Base-by-base conservation (phyloP, 2,113 vertebrate species). In the Tachysurus fulvidraco region DNA sequence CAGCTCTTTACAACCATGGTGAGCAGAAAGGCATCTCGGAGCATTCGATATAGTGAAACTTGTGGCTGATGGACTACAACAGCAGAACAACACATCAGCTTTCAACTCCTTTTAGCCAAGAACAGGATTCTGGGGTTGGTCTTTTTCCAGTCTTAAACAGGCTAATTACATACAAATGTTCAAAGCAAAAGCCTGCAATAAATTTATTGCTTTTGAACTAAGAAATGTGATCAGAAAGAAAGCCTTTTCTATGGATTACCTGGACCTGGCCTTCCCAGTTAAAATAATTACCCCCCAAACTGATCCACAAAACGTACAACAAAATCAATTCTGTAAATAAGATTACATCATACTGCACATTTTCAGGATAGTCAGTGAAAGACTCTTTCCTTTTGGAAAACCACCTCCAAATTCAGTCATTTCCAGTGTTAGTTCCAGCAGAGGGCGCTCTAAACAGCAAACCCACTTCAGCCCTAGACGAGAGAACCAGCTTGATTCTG, bases 401-500 rank as follows among this genome's bases (percentile, higher is more conserved):
- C 41, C 50, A 62, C 13, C 9, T 73, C 54, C 19, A 57, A 12
- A 30, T 77, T 79, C 8, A 80, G 65, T 89, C 52, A 65, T 73
- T 86, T 84, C 78, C 71, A 77, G 52, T 71, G 28, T 69, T 16
- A 79, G 9, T 44, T 85, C 55, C 86, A 77, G 83, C 30, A 83
- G 73, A 14, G 73, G 69, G 74, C 19, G 13, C 44, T 54, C 41
- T 80, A 64, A 36, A 81, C n/a, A 36, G 69, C 36, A 23, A 60
- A 83, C 21, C 10, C 64, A 59, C 36, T 50, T 36, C 28, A 81
- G 69, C 1, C 25, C 94, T 94, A 98, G 90, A 98, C 97, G 59
- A 98, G 94, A 76, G 97, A 98, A 1, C 97, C 97, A 0, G 96
- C 95, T 88, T 98, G 97, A 91, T 94, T 97, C 89, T 97, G 97